Base-by-base conservation (phyloP, 1,140 invertebrate genomes). In the Megalopta genalis region DNA sequence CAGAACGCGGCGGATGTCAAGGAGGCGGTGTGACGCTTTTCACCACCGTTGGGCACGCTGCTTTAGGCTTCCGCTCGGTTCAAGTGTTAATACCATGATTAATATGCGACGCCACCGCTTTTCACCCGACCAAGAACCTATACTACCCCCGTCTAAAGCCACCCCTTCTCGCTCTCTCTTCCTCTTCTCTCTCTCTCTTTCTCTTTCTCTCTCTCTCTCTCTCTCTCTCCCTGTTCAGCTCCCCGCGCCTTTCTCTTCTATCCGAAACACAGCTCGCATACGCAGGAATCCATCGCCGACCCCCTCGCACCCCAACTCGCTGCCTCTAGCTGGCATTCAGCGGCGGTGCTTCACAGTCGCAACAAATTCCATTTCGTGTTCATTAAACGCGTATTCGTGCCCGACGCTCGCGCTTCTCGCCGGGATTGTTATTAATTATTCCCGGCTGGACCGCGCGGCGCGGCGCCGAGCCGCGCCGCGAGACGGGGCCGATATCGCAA, bases 41-140 rank as follows among this genome's bases (percentile, higher is more conserved):
- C 57, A 70, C 49, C 59, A 27, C 18, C 67, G 27, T 52, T 46
- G 59, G 37, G 54, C n/a, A 65, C 42, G 66, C 25, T 68, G 59
- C 39, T 85, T 71, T 82, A 72, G 32, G 66, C 76, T 65, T 64
- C 32, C 57, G 52, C 52, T 60, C 68, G 39, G 52, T 77, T 79
- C 37, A 64, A 76, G 71, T 74, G 83, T 76, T 82, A 87, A 86
- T 84, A 81, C n/a, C 64, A 27, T 62, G 67, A 84, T 87, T 86
- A 86, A 86, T 87, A 87, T 79, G 81, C 82, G 66, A 66, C 71
- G 46, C 79, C 64, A 46, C 77, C 62, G 77, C 72, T 77, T 68
- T 68, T 64, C 59, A 67, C 73, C 37, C 49, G 16, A 77, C 59
- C 62, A 25, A 25, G 49, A 77, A 68, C 39, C 14, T 6, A 14